These are phyloP conservation scores for Natator depressus DNA, from an alignment of 2,113 vertebrate species.

Conservation along the genomic window DNA sequence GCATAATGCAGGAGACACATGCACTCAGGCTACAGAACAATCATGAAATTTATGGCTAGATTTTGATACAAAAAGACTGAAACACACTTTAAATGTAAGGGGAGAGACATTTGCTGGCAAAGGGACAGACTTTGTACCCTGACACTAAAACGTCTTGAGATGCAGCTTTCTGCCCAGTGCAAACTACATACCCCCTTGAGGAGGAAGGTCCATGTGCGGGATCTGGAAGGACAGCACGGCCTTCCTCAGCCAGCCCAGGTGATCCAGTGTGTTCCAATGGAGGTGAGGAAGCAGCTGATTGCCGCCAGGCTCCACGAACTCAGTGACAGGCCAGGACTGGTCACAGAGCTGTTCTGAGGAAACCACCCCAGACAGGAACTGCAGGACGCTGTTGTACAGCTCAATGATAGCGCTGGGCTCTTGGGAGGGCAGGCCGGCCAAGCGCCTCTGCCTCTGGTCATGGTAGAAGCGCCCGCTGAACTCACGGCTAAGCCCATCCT, in stretches of 20 bases:
- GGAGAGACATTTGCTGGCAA: rapidly evolving
- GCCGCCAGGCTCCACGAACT: conserved; percentile 84
- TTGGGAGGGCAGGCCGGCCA: conserved; percentile 79
- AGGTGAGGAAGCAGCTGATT: conserved; percentile 84
- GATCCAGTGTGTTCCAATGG: conserved; percentile 86
- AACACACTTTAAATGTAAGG: background rate
- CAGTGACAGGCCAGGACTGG: conserved; percentile 90
- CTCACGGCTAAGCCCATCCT: conserved; percentile 82
- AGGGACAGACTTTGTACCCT: background rate
- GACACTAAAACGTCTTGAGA: background rate
- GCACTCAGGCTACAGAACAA: background rate
- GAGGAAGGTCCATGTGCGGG: conserved; percentile 85
- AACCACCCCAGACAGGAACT: conserved; percentile 83
- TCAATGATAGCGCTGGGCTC: conserved; percentile 82
- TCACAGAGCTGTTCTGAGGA: conserved; percentile 82
- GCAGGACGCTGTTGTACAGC: conserved; percentile 88
- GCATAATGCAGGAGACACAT: background rate
- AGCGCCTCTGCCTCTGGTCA: conserved; percentile 81
- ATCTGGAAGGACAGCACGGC: conserved; percentile 89
- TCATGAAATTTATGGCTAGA: background rate
- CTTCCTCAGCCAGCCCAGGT: conserved; percentile 88
- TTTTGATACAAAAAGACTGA: background rate
- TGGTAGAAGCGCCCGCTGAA: conserved; percentile 85
- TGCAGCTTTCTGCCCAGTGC: background rate
- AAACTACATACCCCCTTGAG: conserved; percentile 75